Evolutionary conservation across 2,888 invertebrate species (phyloP).

Genomic region (Cephus rjabovi): DNA sequence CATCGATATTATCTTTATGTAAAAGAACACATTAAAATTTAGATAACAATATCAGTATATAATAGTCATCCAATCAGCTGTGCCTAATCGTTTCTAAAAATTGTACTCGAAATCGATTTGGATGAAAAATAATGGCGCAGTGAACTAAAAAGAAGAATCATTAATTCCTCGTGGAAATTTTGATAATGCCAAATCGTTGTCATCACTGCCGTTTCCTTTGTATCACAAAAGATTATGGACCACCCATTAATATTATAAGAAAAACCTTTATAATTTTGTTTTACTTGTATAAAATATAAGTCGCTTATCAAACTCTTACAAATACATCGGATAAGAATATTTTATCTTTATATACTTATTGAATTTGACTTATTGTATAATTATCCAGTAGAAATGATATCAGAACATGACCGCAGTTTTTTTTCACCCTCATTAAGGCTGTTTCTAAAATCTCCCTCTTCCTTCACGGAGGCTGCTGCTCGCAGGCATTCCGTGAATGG

Average conservation of each 20-base stretch:
- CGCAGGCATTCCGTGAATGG: constrained; percentile 41
- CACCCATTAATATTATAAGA: neutral
- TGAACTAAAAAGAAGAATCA: neutral
- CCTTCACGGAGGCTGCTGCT: constrained; percentile 13
- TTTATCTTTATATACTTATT: neutral
- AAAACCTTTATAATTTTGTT: neutral
- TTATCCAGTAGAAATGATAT: neutral
- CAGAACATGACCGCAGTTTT: neutral
- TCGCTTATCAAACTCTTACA: neutral
- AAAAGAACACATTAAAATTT: neutral
- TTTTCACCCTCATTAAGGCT: neutral
- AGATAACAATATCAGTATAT: neutral
- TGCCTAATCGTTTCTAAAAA: neutral
- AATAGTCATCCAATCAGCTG: neutral
- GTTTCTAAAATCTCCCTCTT: constrained; percentile 24
- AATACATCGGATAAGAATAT: neutral
- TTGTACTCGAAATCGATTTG: neutral
- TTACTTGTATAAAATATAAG: neutral
- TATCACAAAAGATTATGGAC: neutral
- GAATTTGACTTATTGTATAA: neutral
- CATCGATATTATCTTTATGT: neutral
- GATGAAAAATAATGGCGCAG: neutral
- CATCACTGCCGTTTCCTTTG: neutral
- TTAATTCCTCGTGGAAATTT: neutral
- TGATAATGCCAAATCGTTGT: neutral